These are phyloP conservation scores for Hassar affinis DNA, from an alignment of 2,113 vertebrate species.

Conservation along the genomic window DNA sequence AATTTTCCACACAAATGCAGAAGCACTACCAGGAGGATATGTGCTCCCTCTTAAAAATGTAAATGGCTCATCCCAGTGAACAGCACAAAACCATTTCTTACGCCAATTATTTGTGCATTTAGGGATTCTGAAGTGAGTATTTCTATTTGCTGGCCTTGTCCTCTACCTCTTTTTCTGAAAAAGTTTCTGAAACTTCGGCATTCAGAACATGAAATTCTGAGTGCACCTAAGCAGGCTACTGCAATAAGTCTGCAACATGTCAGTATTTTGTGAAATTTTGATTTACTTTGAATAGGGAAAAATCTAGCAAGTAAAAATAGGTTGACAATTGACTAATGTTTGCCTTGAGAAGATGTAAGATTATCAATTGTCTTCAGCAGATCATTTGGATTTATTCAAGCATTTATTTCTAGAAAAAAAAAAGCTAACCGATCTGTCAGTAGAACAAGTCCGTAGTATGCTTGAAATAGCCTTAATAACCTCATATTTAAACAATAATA, in stretches of 20 bases:
- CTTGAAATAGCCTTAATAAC: neutral
- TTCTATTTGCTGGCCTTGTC: neutral
- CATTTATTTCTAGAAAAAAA: neutral
- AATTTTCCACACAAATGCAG: neutral
- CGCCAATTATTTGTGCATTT: neutral
- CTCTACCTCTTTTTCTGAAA: no score
- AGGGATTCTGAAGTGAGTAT: neutral
- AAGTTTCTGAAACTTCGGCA: neutral
- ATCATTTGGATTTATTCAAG: neutral
- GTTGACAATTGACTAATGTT: no score
- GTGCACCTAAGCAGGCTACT: neutral
- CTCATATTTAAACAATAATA: neutral
- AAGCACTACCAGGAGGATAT: neutral
- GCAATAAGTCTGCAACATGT: neutral
- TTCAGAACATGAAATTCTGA: neutral
- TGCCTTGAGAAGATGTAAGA: no score
- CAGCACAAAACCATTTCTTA: neutral
- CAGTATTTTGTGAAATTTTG: neutral
- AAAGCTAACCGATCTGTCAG: neutral
- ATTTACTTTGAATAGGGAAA: neutral
- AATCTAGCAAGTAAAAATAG: neutral
- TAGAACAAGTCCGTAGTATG: neutral
- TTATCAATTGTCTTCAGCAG: no score
- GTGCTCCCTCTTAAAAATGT: neutral
- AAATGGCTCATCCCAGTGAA: neutral